Conservation (phyloP, 1,140 invertebrate genomes). For the Drosophila neocordata region DNA sequence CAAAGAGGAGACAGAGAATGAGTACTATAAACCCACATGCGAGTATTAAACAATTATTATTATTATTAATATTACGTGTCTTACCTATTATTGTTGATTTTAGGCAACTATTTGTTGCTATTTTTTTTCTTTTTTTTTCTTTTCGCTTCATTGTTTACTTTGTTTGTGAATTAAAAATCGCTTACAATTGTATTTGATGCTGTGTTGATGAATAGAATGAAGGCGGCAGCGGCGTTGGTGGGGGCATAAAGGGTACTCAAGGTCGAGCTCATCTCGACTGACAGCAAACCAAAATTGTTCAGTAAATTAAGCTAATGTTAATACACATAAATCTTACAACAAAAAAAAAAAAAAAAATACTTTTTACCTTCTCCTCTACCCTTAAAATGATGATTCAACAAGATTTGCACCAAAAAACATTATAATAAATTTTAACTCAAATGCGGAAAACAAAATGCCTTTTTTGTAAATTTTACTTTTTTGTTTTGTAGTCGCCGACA, state of each 20-base stretch:
- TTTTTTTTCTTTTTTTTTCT: slow-evolving; percentile 28
- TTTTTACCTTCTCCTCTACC: neutral
- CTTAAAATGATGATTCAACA: slow-evolving; percentile 33
- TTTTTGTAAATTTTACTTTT: slow-evolving; percentile 28
- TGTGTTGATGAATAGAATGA: neutral
- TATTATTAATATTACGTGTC: slow-evolving; percentile 58
- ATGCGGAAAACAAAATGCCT: slow-evolving; percentile 45
- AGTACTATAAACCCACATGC: slow-evolving; percentile 51
- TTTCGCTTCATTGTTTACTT: slow-evolving; percentile 65
- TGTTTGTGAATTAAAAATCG: slow-evolving; percentile 68
- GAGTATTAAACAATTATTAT: slow-evolving; percentile 56
- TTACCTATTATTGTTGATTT: slow-evolving; percentile 41
- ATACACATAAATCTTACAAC: slow-evolving; percentile 50
- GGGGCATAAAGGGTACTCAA: neutral
- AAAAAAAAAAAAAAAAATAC: slow-evolving; percentile 14
- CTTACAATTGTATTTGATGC: slow-evolving; percentile 58
- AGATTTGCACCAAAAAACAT: slow-evolving; percentile 37
- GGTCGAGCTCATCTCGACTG: slow-evolving; percentile 61
- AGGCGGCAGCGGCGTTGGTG: neutral
- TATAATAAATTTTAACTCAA: slow-evolving; percentile 41
- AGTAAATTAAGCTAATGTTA: slow-evolving; percentile 37
- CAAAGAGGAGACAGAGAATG: slow-evolving; percentile 16
- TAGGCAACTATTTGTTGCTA: slow-evolving; percentile 4
- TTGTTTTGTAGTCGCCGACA: neutral
- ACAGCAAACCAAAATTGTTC: slow-evolving; percentile 32